Evolutionary conservation across 2,797 vertebrate genomes (phyloP), one percentile per base, ranked within the genome.

Genomic region (Podarcis lilfordi): DNA sequence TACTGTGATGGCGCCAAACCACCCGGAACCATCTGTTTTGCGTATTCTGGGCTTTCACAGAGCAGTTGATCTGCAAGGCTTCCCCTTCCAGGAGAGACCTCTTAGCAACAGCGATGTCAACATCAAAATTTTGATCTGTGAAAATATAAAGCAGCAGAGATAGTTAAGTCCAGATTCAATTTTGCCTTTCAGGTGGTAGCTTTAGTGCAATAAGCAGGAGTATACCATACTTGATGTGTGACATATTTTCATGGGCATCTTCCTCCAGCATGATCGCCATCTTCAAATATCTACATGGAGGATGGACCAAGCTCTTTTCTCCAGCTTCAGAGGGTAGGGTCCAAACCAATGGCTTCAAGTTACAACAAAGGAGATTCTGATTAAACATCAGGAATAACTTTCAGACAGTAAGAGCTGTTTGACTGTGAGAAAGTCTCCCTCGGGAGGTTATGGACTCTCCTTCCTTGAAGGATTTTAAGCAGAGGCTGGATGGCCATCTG

Each of bases 11-110:
- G 29, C 98, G 90, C 98, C 98, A 99, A 27, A 93, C 50, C 25
- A 97, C 93, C 3, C 96, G 94, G 82, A 98, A 97, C 74, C 96
- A 96, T 72, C 87, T 95, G 55, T 90, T 91, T 21, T 80, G 77
- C 74, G 91, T 89, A 3, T 96, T 85, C 40, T 95, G 86, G 1
- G 93, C 83, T 59, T 93, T 89, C 4, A 98, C 88, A 0, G 5
- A 45, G 90, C 98, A 99, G 9, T 23, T 80, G 1, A 99, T 87
- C 19, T 96, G 93, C 71, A 98, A 92, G 66, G 92, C 85, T 3
- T 96, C 96, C 32, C 98, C 98, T 78, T 97, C 97, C 21, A 91
- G 93, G 80, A 98, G 91, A 0, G 59, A 32, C 1, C 6, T 81
- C 8, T 93, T 86, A 64, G 92, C 69, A 3, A 91, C 80, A 0